Percentiles rank a stretch among this genome's conserved stretches.
phyloP scores from a whole-genome alignment of 2,888 invertebrate genomes.

The Amblyjoppa fuscipennis region DNA sequence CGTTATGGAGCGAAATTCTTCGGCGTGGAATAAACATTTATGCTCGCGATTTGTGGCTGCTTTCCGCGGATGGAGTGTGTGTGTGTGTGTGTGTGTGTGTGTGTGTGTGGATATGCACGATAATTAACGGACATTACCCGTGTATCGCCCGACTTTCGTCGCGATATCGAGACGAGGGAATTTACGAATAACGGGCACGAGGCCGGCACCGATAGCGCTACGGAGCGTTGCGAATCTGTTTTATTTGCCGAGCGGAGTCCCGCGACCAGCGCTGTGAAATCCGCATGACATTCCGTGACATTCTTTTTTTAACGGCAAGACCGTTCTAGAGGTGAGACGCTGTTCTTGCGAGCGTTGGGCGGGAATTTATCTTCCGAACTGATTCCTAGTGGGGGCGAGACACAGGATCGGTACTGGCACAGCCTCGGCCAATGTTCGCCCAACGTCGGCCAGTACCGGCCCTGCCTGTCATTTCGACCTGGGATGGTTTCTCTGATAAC shows the following conservation, averaged over 20 bases:
- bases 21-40: neutral
- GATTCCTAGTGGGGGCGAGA: neutral
- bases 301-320: neutral
- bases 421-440: too few relatives aligned
- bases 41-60: conserved; percentile 6
- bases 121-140: conserved; percentile 40
- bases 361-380: neutral
- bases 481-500: too few relatives aligned
- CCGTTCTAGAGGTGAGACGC: neutral
- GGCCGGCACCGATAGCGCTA: neutral
- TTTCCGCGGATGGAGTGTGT: neutral
- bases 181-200: neutral
- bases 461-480: too few relatives aligned
- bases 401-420: too few relatives aligned
- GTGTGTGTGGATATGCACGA: conserved; percentile 2
- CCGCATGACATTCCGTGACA: neutral
- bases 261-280: neutral
- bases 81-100: neutral
- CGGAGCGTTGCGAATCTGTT: neutral
- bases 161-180: conserved; percentile 22
- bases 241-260: neutral
- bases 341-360: neutral
- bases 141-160: conserved; percentile 1
- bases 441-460: too few relatives aligned
- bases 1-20: conserved; percentile 18